Base-by-base conservation (phyloP, 2,888 invertebrate species). In the Ophion ventricosus region DNA sequence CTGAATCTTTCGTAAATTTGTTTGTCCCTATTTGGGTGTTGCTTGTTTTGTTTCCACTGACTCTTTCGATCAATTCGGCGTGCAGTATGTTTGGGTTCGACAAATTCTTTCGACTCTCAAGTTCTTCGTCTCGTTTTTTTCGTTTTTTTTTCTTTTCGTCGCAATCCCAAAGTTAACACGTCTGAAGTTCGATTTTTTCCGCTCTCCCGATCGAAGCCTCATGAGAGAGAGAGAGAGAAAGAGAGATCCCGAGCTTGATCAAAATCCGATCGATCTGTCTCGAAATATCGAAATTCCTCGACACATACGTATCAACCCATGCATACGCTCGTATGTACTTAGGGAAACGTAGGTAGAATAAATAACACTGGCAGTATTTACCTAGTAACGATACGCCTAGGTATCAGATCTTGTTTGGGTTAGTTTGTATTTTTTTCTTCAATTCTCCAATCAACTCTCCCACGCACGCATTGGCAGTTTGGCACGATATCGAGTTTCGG, bases 401-500 rank as follows among this genome's bases (percentile, higher is more conserved):
- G 56, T 29, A 29, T 56, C 25, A 56, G 49, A 56, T 20, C n/a
- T 49, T 35, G 14, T 14, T 49, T 49, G n/a, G n/a, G n/a, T n/a
- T n/a, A n/a, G n/a, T 49, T 49, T 49, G 14, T 49, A 17, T 49
- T 17, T 0, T 43, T 17, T 49, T 49, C 14, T 75, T 61, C 69
- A 63, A 78, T 75, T 70, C 75, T 76, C 82, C 40, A 67, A 73
- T 61, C 61, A 67, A 20, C 57, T 66, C 59, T 80, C 49, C 11
- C 35, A 23, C 43, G 54, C 35, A 20, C 43, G 54, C 35, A 29
- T 23, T 56, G 66, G 25, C 57, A 54, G n/a, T 29, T 69, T 63
- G 69, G 74, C 63, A 59, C 77, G 77, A 74, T n/a, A n/a, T 79
- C 49, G 63, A 20, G 25, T 74, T 59, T 67, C 57, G 70, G 66